These are phyloP conservation scores for Dione vanillae DNA, from an alignment of 2,888 invertebrate genomes.

Conservation along the genomic window DNA sequence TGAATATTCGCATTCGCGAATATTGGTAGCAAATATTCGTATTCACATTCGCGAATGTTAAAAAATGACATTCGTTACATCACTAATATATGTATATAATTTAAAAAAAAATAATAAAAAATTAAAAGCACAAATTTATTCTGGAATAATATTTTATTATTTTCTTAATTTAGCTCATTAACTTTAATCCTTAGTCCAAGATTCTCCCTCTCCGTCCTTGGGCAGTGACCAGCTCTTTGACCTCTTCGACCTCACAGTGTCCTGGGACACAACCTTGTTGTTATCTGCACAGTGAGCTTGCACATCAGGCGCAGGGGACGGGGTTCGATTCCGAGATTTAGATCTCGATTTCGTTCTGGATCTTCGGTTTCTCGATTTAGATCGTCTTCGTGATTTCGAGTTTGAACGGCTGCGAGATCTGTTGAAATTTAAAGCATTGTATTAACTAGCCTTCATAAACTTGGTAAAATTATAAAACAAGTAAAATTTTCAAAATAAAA, in stretches of 20 bases:
- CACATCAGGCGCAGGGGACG: constrained; percentile 35
- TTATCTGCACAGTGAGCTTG: constrained; percentile 24
- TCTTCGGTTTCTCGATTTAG: constrained; percentile 57
- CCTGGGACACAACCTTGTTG: constrained; percentile 23
- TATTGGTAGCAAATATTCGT: too few species aligned
- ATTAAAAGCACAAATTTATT: not conserved
- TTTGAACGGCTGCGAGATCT: constrained; percentile 70
- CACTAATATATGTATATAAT: too few species aligned
- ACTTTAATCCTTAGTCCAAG: constrained; percentile 81
- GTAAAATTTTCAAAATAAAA: too few species aligned
- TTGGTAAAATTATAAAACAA: too few species aligned
- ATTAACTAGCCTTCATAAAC: too few species aligned
- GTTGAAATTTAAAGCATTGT: constrained; percentile 45
- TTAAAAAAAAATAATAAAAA: not conserved
- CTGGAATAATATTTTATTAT: not conserved
- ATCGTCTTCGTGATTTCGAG: constrained; percentile 61
- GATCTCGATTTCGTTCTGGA: constrained; percentile 55
- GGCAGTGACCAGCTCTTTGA: constrained; percentile 87
- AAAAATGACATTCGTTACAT: too few species aligned
- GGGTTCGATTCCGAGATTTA: constrained; percentile 52
- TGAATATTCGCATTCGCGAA: too few species aligned
- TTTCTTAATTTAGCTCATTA: not conserved
- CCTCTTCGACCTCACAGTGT: constrained; percentile 55
- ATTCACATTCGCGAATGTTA: too few species aligned
- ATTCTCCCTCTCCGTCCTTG: constrained; percentile 75